Evolutionary conservation across 2,797 vertebrate genomes (phyloP).

Genomic region (Hemitrygon akajei): DNA sequence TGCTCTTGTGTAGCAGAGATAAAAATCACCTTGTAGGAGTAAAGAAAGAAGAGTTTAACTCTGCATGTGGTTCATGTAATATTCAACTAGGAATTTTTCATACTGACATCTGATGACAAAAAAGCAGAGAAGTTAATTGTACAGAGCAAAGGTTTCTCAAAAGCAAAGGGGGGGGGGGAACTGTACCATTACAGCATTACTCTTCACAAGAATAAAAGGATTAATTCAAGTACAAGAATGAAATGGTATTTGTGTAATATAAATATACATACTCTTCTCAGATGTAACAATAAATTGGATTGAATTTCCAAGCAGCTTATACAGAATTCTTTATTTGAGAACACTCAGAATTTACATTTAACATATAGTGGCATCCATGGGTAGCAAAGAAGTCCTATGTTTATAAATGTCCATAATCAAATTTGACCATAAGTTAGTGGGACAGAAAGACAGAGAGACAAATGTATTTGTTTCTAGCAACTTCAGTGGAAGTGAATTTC

Average conservation of each 20-base stretch:
- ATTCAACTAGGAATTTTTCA: not conserved
- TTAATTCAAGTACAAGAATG: not conserved
- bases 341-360: not conserved
- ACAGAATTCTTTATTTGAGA: not conserved
- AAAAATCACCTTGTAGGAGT: not conserved
- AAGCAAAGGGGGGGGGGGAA: not conserved
- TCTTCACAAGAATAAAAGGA: not conserved
- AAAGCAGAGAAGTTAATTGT: not conserved
- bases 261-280: not conserved
- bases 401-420: no score
- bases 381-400: no score
- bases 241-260: not conserved
- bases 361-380: no score
- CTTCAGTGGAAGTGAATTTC: no score
- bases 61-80: not conserved
- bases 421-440: no score
- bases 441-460: no score
- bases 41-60: not conserved
- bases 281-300: not conserved
- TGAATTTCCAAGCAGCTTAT: not conserved
- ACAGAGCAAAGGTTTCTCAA: not conserved
- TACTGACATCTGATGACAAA: not conserved
- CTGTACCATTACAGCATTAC: not conserved
- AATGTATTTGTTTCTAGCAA: no score
- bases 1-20: not conserved